Evolutionary conservation across 2,888 invertebrate genomes (phyloP), one percentile per base, ranked within the genome.

Genomic region (Coelogynopora nodosa): DNA sequence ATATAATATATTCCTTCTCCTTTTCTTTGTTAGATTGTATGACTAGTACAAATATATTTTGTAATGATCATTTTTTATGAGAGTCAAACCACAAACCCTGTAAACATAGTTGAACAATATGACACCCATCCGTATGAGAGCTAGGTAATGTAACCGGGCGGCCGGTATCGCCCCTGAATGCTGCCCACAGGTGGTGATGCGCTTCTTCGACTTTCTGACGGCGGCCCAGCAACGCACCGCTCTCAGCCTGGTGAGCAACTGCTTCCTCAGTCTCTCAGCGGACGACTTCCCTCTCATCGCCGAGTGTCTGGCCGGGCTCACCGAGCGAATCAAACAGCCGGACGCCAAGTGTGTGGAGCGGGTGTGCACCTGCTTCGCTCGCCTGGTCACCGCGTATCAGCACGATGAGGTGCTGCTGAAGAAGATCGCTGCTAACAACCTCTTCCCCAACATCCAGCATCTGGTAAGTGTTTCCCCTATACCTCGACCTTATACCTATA

Each of bases 291-390:
- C 67, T 49, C 74, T 67, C 26, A 85, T 85, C 26, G 74, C 74
- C 5, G 85, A 85, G 27, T 67, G 85, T 5, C 28, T 85, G 10
- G 67, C 27, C 29, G 74, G 74, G 13, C 67, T 85, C 0, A 85
- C 85, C 13, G 74, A 85, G 27, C 18, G 85, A 26, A 27, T 85
- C 1, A 85, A 85, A 30, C 85, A 85, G 30, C 74, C 85, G 93
- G 99, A 99, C 92, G 98, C 98, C 92, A 98, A 98, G 91, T 97
- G 97, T 87, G 97, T 98, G 74, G 99, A 99, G 91, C 96, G 96
- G 91, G 97, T 98, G 18, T 98, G 98, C 90, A 94, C 97, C 89
- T 97, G 98, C 28, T 98, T 98, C 93, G 96, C 97, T 87, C 94
- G 98, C 0, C 93, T 99, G 81, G 97, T 98, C 82, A 98, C 99